These are phyloP conservation scores for Sepioteuthis lessoniana DNA, from an alignment of 2,888 invertebrate species.

Conservation along the genomic window DNA sequence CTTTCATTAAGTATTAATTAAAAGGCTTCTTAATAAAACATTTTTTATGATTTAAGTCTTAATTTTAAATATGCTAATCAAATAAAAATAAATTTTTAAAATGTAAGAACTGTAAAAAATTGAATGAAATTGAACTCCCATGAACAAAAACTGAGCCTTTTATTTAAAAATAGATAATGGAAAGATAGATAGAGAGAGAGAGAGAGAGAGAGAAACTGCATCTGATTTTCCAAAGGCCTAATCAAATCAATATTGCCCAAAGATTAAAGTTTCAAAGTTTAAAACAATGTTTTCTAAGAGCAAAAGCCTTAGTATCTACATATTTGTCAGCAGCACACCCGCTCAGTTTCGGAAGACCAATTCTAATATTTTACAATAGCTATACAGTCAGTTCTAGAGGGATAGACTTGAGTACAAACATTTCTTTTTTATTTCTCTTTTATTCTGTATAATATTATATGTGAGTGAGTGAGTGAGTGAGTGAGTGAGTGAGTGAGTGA, in stretches of 20 bases:
- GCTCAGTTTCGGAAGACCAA: conserved; percentile 14
- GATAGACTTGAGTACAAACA: background rate
- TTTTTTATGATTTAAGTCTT: background rate
- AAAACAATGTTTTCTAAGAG: conserved; percentile 33
- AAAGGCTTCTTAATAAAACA: background rate
- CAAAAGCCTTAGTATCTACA: conserved; percentile 14
- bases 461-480: background rate
- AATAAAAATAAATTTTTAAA: background rate
- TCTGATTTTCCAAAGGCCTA: background rate
- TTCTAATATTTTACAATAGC: conserved; percentile 2
- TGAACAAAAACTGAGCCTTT: background rate
- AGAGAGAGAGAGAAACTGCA: background rate
- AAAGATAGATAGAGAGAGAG: background rate
- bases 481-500: background rate
- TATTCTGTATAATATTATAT: background rate
- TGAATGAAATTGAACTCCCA: background rate
- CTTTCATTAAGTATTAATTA: background rate
- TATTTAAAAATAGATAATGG: background rate
- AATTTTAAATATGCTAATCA: background rate
- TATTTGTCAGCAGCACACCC: background rate
- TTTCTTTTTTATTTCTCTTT: background rate
- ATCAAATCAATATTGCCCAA: background rate
- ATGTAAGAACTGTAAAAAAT: background rate
- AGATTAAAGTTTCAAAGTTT: background rate
- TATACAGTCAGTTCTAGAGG: background rate